Percentiles rank a stretch among this genome's conserved stretches.
Evolutionary conservation across 2,113 vertebrate species (phyloP).

Genomic region (Nycticryphes semicollaris): DNA sequence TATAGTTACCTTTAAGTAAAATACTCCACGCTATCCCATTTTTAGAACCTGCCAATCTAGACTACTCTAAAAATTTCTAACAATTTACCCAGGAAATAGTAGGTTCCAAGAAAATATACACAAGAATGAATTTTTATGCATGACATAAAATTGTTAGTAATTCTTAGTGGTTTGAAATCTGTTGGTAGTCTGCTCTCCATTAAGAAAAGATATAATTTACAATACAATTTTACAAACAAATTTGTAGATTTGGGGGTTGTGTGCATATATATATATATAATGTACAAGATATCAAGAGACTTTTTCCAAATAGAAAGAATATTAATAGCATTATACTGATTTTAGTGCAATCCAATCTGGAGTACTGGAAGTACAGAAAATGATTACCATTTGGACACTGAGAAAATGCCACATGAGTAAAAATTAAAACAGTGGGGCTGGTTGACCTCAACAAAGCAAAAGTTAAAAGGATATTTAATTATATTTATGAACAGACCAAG

Average conservation of each 20-base stretch:
- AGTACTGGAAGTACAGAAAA: not conserved
- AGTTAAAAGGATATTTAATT: not conserved
- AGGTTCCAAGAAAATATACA: not conserved
- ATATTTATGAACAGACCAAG: not conserved
- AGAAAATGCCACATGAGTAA: not conserved
- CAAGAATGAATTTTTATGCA: not conserved
- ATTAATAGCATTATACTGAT: not conserved
- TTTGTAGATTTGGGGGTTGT: not conserved
- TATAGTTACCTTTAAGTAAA: not conserved
- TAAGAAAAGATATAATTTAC: not conserved
- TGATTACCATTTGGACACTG: not conserved
- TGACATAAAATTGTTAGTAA: not conserved
- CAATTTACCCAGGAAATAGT: not conserved
- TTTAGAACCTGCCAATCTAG: not conserved
- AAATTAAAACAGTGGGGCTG: not conserved
- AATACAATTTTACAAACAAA: not conserved
- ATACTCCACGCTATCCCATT: not conserved
- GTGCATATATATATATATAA: not conserved
- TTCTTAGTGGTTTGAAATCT: slow-evolving; percentile 16
- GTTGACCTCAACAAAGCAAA: not conserved
- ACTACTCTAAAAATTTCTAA: not conserved
- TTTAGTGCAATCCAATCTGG: not conserved
- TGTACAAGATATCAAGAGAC: not conserved
- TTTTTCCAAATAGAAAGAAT: not conserved
- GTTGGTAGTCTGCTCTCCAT: not conserved